phyloP scores from a whole-genome alignment of 2,888 invertebrate species.

The Merodon equestris region DNA sequence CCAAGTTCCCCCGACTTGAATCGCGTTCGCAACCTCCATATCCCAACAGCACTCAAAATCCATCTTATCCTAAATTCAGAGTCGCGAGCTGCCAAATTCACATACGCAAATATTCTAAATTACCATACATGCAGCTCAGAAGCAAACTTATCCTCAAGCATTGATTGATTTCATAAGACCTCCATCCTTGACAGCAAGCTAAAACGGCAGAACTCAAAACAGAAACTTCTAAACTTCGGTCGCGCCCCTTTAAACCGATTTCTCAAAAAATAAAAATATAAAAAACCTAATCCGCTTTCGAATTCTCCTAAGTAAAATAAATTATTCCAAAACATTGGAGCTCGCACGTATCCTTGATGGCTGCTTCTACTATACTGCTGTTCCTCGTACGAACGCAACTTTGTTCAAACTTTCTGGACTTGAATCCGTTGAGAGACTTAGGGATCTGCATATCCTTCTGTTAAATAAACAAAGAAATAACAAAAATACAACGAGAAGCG shows the following conservation, averaged over 20 bases:
- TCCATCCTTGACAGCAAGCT: too few species aligned
- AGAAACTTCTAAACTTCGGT: slow-evolving; percentile 27
- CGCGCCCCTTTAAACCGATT: slow-evolving; percentile 50
- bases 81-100: background rate
- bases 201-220: slow-evolving; percentile 10
- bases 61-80: too few species aligned
- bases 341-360: background rate
- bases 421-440: slow-evolving; percentile 48
- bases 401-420: slow-evolving; percentile 53
- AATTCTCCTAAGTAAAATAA: slow-evolving; percentile 59
- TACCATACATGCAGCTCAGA: slow-evolving; percentile 24
- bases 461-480: slow-evolving; percentile 45
- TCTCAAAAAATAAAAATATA: slow-evolving; percentile 25
- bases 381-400: slow-evolving; percentile 19
- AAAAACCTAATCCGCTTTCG: slow-evolving; percentile 53
- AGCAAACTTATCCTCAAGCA: slow-evolving; percentile 45
- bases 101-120: slow-evolving; percentile 27
- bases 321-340: slow-evolving; percentile 60
- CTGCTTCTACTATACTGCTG: background rate
- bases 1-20: too few species aligned
- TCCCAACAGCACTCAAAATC: background rate
- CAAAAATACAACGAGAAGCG: too few species aligned
- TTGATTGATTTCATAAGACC: slow-evolving; percentile 54
- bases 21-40: too few species aligned
- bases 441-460: slow-evolving; percentile 57